Base-by-base conservation (phyloP, 2,888 invertebrate species). In the Trachelus troglodyta region DNA sequence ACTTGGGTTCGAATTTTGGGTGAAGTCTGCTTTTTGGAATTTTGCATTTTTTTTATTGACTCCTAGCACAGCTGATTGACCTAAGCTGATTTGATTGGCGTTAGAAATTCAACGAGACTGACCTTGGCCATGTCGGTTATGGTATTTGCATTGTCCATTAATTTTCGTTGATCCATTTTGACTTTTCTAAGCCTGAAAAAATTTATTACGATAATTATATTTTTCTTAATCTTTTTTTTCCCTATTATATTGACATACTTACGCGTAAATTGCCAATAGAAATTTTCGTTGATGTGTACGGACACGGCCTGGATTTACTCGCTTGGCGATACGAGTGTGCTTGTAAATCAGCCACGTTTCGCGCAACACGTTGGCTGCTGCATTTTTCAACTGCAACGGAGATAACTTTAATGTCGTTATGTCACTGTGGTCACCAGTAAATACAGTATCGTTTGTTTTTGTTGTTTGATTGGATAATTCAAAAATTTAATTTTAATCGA, bases 341-440 rank as follows among this genome's bases (percentile, higher is more conserved):
- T 99, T 99, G 94, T 99, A 99, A 92, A 99, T 99, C 92, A 99
- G 95, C 99, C 99, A 99, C 87, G 99, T 99, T 94, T 99, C 99
- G 88, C 99, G 94, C 87, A 99, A 94, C 87, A 99, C 99, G 93
- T 99, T 99, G 83, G 99, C 99, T 85, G 99, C 99, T 86, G 99
- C 98, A 93, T 99, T 99, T 95, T 99, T 99, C 93, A 99, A 94
- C 98, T 99, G 94, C 86, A 94, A 92, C 86, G 83, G 83, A 86
- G 83, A 75, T 77, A 77, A 69, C 69, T 40, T 40, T 40, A 40
- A 40, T 15, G 40, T 40, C 40, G 40, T 40, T 4, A 15, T 40
- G 12, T 40, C 40, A 40, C 40, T 40, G 40, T 40, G 1, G 1
- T 1, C 15, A 40, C 4, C 1, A 15, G 40, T 15, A 15, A 40